A percentile compares a stretch with the other conserved stretches of the same genome.
Evolutionary conservation across 2,113 vertebrate genomes (phyloP).

Genomic region (Oncorhynchus kisutch): DNA sequence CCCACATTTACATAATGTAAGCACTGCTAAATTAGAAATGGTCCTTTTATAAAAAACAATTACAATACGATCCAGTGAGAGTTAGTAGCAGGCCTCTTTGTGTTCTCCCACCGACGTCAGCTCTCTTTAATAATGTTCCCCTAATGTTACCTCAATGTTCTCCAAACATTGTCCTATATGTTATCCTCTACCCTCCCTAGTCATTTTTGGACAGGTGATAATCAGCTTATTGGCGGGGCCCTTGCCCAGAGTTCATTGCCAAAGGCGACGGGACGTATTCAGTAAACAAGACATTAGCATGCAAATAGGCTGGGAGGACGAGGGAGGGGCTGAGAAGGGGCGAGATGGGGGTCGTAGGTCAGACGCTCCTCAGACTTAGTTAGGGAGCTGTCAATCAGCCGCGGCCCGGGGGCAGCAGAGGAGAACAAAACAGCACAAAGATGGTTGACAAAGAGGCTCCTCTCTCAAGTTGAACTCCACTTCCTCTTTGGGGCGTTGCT

Average conservation of each 20-base stretch:
- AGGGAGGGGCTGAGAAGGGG: slow-evolving; percentile 66
- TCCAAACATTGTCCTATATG: not conserved
- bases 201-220: slow-evolving; percentile 65
- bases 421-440: slow-evolving; percentile 72
- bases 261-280: slow-evolving; percentile 68
- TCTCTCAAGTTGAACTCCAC: slow-evolving; percentile 58
- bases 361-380: slow-evolving; percentile 67
- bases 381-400: slow-evolving; percentile 75
- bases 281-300: slow-evolving; percentile 83
- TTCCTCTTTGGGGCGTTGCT: slow-evolving; percentile 61
- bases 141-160: slow-evolving; percentile 20
- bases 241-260: slow-evolving; percentile 67
- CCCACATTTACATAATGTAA: slow-evolving; percentile 80
- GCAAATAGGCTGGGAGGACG: slow-evolving; percentile 74
- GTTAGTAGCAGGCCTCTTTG: slow-evolving; percentile 25
- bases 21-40: slow-evolving; percentile 68
- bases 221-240: slow-evolving; percentile 55
- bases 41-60: slow-evolving; percentile 48
- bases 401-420: slow-evolving; percentile 56
- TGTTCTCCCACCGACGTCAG: slow-evolving; percentile 11
- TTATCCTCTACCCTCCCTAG: slow-evolving; percentile 23
- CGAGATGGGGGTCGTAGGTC: slow-evolving; percentile 70
- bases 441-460: slow-evolving; percentile 72
- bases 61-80: slow-evolving; percentile 27
- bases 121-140: slow-evolving; percentile 8